Evolutionary conservation across 2,888 invertebrate species (phyloP), one percentile per base, ranked within the genome.

Genomic region (Papilio demoleus): DNA sequence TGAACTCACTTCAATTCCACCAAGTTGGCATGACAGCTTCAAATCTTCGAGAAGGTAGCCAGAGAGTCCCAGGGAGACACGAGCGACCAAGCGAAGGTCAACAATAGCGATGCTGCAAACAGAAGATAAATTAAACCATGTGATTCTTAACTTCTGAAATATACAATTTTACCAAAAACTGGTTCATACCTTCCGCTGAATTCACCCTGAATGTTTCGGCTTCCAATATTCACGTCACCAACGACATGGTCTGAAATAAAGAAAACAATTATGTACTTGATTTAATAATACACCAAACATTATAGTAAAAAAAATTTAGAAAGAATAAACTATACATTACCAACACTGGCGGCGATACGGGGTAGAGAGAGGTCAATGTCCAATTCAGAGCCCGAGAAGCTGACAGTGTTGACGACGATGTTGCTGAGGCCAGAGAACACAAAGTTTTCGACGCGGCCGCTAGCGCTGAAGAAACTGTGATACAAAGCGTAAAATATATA

Each of bases 361-460:
- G 62, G 67, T 11, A 67, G 24, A n/a, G 34, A 11, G 17, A 67
- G 4, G 56, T 62, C 67, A 12, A 67, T 11, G 4, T n/a, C 22
- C 31, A 67, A 11, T 0, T 6, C 4, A 24, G 19, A n/a, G 17
- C 17, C 12, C 14, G 14, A 12, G 56, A 56, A 62, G 42, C 24
- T 40, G 45, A 67, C 56, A 12, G 61, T 53, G 31, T 53, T 53
- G 22, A 61, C 40, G 40, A 45, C 31, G 12, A 53, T 40, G 40
- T 61, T 40, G 59, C 67, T 61, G 17, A 61, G 53, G 4, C 67
- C 67, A 14, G 61, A 17, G n/a, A 61, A 9, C 11, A 11, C 17
- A 5, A 61, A 61, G 31, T 60, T 50, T 3, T 53, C 27, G 31
- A 61, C 22, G 24, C 19, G 61, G 40, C 40, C 67, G n/a, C 19